Evolutionary conservation across 2,888 invertebrate species (phyloP), one percentile per base, ranked within the genome.

Genomic region (Melieria crassipennis): DNA sequence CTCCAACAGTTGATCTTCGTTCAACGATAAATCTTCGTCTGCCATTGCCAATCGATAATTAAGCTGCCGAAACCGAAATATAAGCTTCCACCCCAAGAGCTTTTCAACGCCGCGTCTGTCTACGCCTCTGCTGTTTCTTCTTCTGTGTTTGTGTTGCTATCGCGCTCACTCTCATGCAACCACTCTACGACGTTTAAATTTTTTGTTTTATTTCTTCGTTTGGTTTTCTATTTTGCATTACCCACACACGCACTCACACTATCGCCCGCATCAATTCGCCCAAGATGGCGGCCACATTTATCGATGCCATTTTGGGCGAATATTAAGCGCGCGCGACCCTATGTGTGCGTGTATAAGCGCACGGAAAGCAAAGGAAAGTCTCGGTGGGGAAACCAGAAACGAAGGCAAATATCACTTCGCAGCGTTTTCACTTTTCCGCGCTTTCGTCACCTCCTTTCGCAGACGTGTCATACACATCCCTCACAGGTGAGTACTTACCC

Each of bases 1-100:
- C 77, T 87, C 87, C 80, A 87, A 79, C 71, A 87, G 85, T 81
- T 87, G 87, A 79, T 87, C 87, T 81, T 87, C 87, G 76, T 86
- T 87, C 78, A 87, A 79, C 74, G 87, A 81, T 77, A 87, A 81
- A 81, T 87, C 87, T 83, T 87, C 87, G 80, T 87, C 87, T 75
- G 87, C 87, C 87, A 87, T 87, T 79, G 78, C 79, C 68, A 70
- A 70, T 70, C 69, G 69, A 70, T 70, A 70, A 50, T 58, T 67
- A 50, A 60, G 30, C 30, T 30, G 11, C 58, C 30, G 7, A 4
- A 42, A 42, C 13, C 43, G 58, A 58, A 58, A 16, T 16, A 58
- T 16, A 64, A 70, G 60, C 65, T 70, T 60, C 58, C 50, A 42
- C 57, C 67, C 50, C 58, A 67, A 5, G 30, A 65, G n/a, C 30